Conservation (phyloP, 2,797 vertebrate genomes). For the Crocodylus rhombifer region DNA sequence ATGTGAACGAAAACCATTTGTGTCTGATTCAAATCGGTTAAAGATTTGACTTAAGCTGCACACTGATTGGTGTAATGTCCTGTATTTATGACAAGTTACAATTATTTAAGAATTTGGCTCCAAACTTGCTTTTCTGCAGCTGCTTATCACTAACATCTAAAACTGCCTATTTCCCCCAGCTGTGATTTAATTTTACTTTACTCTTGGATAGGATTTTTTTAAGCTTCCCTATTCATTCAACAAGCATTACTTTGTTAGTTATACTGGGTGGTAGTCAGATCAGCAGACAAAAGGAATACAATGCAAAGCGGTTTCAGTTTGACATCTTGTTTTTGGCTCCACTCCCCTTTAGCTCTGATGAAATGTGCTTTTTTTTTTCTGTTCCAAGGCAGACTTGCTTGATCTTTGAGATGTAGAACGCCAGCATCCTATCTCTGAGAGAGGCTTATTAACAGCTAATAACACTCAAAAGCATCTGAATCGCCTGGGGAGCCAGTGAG, state of each 20-base stretch:
- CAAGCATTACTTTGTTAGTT: constrained; percentile 1
- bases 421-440: background rate
- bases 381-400: background rate
- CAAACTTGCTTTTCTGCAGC: constrained; percentile 4
- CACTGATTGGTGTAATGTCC: background rate
- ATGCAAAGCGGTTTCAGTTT: background rate
- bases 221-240: background rate
- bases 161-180: background rate
- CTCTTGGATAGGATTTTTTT: background rate
- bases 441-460: background rate
- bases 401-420: background rate
- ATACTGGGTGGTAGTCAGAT: background rate
- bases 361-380: background rate
- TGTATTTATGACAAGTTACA: background rate
- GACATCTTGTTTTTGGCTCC: background rate
- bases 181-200: background rate
- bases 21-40: background rate
- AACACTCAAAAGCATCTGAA: background rate
- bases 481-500: background rate
- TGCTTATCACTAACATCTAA: constrained; percentile 8
- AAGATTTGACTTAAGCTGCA: background rate
- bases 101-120: background rate
- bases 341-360: too few relatives aligned
- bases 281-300: background rate
- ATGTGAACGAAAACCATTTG: background rate